Conservation (phyloP, 2,797 vertebrate genomes). For the Loriculus beryllinus region DNA sequence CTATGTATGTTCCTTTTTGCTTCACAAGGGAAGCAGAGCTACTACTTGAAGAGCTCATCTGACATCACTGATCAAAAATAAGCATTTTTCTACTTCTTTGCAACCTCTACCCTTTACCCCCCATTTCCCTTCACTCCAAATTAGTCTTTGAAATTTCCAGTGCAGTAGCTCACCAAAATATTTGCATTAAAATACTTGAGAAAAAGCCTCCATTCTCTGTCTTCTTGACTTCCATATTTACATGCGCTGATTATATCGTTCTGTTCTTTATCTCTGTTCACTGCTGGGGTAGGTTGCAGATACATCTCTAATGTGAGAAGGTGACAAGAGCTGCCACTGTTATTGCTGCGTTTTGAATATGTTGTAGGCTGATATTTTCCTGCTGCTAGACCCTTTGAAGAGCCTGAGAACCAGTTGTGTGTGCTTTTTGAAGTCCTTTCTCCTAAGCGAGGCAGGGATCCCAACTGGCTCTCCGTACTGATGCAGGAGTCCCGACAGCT, state of each 20-base stretch:
- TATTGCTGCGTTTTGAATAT: conserved; percentile 52
- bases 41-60: neutral
- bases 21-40: neutral
- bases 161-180: neutral
- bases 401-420: conserved; percentile 41
- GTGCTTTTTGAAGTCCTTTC: conserved; percentile 40
- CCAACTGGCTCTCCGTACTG: neutral
- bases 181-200: neutral
- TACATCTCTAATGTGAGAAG: conserved; percentile 47
- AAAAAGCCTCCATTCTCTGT: neutral
- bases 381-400: conserved; percentile 51
- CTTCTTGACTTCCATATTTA: neutral
- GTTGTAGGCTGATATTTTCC: conserved; percentile 37
- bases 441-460: neutral
- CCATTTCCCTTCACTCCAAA: neutral
- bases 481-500: neutral
- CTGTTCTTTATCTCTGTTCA: neutral
- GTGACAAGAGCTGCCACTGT: conserved; percentile 12
- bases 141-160: neutral
- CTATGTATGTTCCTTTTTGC: neutral
- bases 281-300: neutral
- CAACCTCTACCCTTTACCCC: neutral
- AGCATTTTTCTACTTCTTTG: neutral
- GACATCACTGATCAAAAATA: neutral
- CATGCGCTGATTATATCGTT: neutral